A percentile compares a stretch with the other conserved stretches of the same genome.
Evolutionary conservation across 2,797 vertebrate genomes (phyloP).

Genomic region (Siniperca scherzeri): DNA sequence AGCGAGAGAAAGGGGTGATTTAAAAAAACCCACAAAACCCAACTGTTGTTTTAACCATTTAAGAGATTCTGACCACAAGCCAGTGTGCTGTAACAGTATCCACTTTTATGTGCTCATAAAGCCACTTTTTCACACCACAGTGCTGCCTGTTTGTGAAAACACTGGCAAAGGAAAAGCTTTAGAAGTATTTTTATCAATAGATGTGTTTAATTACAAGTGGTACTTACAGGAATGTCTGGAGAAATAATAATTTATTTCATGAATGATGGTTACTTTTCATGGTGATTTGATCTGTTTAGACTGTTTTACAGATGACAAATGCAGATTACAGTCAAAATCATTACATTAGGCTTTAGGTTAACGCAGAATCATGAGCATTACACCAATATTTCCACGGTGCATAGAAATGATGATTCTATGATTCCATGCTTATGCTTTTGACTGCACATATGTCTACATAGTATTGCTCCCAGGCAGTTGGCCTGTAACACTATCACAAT

Average conservation of each 20-base stretch:
- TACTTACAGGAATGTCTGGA: constrained; percentile 19
- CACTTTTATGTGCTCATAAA: constrained; percentile 76
- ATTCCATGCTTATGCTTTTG: constrained; percentile 20
- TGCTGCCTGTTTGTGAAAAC: constrained; percentile 63
- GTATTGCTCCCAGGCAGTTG: constrained; percentile 29
- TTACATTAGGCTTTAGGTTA: not conserved
- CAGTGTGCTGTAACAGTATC: constrained; percentile 67
- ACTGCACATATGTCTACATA: constrained; percentile 6
- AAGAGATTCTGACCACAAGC: constrained; percentile 71
- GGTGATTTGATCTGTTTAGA: constrained; percentile 21
- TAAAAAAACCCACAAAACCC: constrained; percentile 65
- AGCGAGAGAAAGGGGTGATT: constrained; percentile 55
- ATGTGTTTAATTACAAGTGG: constrained; percentile 19
- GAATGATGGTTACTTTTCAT: not conserved
- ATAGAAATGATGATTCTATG: constrained; percentile 12
- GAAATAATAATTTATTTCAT: not conserved
- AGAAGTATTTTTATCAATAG: constrained; percentile 55
- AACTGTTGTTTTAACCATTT: constrained; percentile 77
- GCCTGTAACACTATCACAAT: constrained; percentile 46
- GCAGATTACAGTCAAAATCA: not conserved
- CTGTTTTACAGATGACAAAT: constrained; percentile 16
- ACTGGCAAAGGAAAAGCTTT: constrained; percentile 39
- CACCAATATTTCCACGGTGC: constrained; percentile 28
- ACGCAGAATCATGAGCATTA: not conserved
- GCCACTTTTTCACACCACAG: constrained; percentile 63